phyloP scores from a whole-genome alignment of 2,113 vertebrate genomes.

The Helogale parvula region DNA sequence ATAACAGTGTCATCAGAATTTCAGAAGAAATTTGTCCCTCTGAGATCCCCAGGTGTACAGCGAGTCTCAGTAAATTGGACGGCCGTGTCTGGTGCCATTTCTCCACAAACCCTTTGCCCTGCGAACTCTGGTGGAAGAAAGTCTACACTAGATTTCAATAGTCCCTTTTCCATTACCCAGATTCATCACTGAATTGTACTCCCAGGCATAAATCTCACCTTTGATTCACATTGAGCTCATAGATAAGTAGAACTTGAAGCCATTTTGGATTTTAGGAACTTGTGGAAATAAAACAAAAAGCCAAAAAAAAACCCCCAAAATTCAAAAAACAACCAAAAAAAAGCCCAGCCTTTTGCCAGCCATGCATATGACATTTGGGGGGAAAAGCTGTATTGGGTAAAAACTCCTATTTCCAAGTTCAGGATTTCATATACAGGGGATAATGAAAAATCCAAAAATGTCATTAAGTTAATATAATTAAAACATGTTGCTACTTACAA shows the following conservation, averaged over 20 bases:
- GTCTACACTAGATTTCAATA: not conserved
- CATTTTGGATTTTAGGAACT: not conserved
- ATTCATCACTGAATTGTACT: not conserved
- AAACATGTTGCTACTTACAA: not conserved
- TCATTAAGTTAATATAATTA: not conserved
- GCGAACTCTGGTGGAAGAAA: not conserved
- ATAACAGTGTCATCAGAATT: not conserved
- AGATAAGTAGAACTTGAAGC: not conserved
- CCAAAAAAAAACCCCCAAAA: not conserved
- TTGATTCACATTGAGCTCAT: not conserved
- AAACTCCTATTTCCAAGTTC: not conserved
- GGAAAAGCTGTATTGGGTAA: not conserved
- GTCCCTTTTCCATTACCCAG: not conserved
- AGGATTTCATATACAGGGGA: not conserved
- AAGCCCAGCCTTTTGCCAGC: not conserved
- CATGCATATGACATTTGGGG: not conserved
- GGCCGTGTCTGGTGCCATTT: not conserved
- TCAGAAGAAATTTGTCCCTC: not conserved
- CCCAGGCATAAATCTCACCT: not conserved
- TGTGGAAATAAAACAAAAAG: not conserved
- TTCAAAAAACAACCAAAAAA: too few species aligned
- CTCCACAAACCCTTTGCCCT: not conserved
- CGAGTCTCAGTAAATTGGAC: not conserved
- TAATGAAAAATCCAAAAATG: not conserved
- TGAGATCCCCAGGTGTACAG: not conserved